Evolutionary conservation across 1,140 invertebrate genomes (phyloP).

Genomic region (Eulimnadia texana): DNA sequence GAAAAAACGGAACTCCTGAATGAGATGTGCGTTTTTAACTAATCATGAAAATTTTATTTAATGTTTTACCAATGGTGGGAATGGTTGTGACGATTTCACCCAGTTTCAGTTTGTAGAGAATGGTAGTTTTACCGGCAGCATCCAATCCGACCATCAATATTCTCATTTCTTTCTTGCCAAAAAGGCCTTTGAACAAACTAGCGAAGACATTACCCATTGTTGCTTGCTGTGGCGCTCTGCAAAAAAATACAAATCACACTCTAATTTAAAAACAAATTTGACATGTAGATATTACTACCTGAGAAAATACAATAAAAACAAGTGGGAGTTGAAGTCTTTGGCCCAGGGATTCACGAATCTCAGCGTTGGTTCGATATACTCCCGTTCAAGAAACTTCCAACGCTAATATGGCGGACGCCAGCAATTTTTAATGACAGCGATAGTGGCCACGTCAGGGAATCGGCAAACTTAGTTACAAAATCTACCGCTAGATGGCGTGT

Average conservation of each 20-base stretch:
- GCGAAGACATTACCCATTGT: conserved; percentile 45
- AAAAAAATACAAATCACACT: too few species aligned
- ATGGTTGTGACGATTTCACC: conserved; percentile 98
- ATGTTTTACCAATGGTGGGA: conserved; percentile 70
- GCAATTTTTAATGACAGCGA: background rate
- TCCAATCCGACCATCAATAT: conserved; percentile 96
- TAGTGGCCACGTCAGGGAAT: background rate
- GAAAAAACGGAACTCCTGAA: background rate
- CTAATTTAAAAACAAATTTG: too few species aligned
- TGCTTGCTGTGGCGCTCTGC: too few species aligned
- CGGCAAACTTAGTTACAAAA: background rate
- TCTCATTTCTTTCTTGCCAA: conserved; percentile 97
- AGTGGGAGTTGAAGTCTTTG: too few species aligned
- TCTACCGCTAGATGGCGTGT: background rate
- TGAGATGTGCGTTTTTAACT: background rate
- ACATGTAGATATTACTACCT: too few species aligned
- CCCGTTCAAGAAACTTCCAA: background rate
- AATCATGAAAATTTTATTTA: background rate
- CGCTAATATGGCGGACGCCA: background rate
- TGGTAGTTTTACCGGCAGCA: conserved; percentile 94
- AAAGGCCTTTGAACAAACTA: conserved; percentile 72
- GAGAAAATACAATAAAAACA: too few species aligned
- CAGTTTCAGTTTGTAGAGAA: conserved; percentile 92
- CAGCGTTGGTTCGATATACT: too few species aligned
- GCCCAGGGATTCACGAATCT: too few species aligned